Base-by-base conservation (phyloP, 2,797 vertebrate species). In the Xyrichtys novacula region DNA sequence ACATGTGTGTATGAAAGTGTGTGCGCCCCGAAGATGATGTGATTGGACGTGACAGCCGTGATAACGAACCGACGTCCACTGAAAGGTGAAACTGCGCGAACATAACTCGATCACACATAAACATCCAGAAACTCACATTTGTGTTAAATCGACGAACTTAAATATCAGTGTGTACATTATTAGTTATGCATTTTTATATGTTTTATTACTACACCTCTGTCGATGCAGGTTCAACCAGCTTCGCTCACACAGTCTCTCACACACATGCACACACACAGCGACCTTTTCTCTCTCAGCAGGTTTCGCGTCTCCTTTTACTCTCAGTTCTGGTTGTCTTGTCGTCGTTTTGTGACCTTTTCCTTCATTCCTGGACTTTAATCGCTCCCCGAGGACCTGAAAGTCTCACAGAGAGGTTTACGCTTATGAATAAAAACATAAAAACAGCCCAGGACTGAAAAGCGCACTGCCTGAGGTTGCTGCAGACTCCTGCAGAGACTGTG, bases 211-310 rank as follows among this genome's bases (percentile, higher is more conserved):
- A 6, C 32, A 11, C n/a, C n/a, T n/a, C 32, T 34, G 12, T 34
- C 12, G 32, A 34, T 34, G 3, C 7, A 7, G 32, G 32, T 34
- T n/a, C 17, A 25, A 11, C 7, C 44, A 25, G 12, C 14, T 20
- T 15, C 44, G n/a, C 47, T 7, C 23, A 39, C 12, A 53, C 20
- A 38, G 31, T 36, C 14, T 17, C 20, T 17, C 52, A 25, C 32
- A 29, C 10, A 31, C 36, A 42, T 36, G 40, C 17, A 50, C 44
- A 62, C 44, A 39, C 44, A 29, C 32, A 36, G 23, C 64, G 78
- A 85, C 80, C 83, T 85, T 84, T 76, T 62, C 56, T 49, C 47
- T 65, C 78, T 38, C 80, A 40, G 70, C 55, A 32, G 78, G 70
- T 26, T 43, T 47, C 7, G 3, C 62, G 69, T 68, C 31, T 29